These are phyloP conservation scores for Synanthedon tipuliformis DNA, from an alignment of 2,888 invertebrate species.

Conservation along the genomic window DNA sequence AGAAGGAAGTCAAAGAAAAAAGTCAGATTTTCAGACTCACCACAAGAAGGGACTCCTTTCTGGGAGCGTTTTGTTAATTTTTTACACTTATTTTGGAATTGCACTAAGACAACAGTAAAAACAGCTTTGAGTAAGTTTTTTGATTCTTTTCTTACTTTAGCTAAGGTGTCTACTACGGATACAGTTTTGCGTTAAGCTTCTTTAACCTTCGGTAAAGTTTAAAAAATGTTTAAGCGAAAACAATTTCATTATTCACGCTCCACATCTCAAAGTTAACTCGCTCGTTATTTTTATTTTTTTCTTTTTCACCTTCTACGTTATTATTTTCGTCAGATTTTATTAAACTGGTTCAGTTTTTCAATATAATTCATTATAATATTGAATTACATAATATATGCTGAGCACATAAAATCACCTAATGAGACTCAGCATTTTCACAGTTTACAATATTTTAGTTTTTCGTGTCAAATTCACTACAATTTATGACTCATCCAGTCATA, in stretches of 20 bases:
- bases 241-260: slow-evolving; percentile 20
- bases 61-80: slow-evolving; percentile 37
- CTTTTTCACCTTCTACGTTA: neutral
- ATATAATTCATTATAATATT: no score
- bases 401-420: no score
- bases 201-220: slow-evolving; percentile 15
- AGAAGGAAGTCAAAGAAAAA: slow-evolving; percentile 39
- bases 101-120: slow-evolving; percentile 32
- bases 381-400: no score
- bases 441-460: no score
- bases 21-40: slow-evolving; percentile 46
- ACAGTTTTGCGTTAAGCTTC: neutral
- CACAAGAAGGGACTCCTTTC: slow-evolving; percentile 25
- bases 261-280: slow-evolving; percentile 10
- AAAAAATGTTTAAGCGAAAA: slow-evolving; percentile 15
- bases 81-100: slow-evolving; percentile 44
- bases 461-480: no score
- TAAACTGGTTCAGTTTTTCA: no score
- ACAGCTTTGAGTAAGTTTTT: slow-evolving; percentile 39
- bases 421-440: no score
- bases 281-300: neutral
- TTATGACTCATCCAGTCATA: no score
- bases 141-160: neutral
- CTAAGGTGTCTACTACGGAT: neutral
- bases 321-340: neutral